phyloP scores from a whole-genome alignment of 2,888 invertebrate species.

The Tribolium freemani region DNA sequence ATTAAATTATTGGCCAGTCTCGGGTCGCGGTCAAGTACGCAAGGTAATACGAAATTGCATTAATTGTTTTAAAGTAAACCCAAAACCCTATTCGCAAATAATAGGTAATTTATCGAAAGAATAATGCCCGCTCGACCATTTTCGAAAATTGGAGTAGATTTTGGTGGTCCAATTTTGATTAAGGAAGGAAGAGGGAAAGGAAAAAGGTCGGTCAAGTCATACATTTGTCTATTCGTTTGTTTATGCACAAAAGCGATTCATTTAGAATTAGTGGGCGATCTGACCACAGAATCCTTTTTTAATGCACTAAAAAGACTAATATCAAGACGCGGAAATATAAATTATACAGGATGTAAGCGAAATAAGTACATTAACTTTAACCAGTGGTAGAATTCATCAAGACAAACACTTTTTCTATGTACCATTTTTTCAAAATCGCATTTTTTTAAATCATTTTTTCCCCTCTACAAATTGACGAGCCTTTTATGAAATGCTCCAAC shows the following conservation, averaged over 20 bases:
- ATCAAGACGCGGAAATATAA: slow-evolving; percentile 43
- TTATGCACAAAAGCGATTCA: slow-evolving; percentile 49
- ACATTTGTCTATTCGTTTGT: slow-evolving; percentile 50
- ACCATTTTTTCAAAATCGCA: too few relatives aligned
- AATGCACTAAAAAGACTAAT: slow-evolving; percentile 45
- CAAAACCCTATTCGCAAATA: slow-evolving; percentile 3
- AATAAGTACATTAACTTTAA: too few relatives aligned
- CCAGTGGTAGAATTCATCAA: too few relatives aligned
- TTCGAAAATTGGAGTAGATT: slow-evolving; percentile 46
- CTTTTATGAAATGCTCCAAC: too few relatives aligned
- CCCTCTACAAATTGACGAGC: too few relatives aligned
- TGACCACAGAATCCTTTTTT: slow-evolving; percentile 47
- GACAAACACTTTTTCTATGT: too few relatives aligned
- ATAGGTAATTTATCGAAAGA: slow-evolving; percentile 24
- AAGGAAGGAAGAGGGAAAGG: slow-evolving; percentile 43
- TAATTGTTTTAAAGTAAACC: slow-evolving; percentile 27
- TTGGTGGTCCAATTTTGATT: slow-evolving; percentile 47
- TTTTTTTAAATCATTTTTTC: too few relatives aligned
- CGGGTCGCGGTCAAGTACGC: slow-evolving; percentile 1
- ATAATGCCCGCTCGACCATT: slow-evolving; percentile 39
- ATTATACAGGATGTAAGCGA: too few relatives aligned
- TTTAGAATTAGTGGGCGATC: slow-evolving; percentile 45
- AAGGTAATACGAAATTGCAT: slow-evolving; percentile 24
- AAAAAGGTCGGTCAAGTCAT: slow-evolving; percentile 33
- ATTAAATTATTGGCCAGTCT: slow-evolving; percentile 19